These are phyloP conservation scores for Alouatta palliata DNA, from an alignment of 2,113 vertebrate species.

Conservation along the genomic window DNA sequence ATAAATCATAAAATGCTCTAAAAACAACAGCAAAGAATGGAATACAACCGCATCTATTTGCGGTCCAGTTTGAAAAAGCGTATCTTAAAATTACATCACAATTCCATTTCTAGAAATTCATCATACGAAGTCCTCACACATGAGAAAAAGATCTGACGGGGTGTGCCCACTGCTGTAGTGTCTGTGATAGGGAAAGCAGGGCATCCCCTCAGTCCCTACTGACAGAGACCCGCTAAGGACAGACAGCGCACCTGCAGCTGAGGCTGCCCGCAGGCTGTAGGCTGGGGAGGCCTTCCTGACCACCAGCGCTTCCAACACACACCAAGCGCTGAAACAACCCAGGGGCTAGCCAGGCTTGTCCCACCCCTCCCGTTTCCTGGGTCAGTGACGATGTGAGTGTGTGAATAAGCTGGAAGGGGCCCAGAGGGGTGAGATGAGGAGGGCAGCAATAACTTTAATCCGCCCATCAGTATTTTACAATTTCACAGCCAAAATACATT, in stretches of 20 bases:
- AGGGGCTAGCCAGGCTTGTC: rapidly evolving
- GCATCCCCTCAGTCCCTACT: neutral
- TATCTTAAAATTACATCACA: neutral
- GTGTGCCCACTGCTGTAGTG: rapidly evolving
- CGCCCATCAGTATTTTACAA: neutral
- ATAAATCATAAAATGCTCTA: neutral
- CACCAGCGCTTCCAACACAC: neutral
- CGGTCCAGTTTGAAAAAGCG: neutral
- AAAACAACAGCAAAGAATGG: neutral
- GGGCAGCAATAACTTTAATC: neutral
- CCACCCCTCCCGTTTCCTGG: neutral
- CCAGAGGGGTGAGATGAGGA: neutral
- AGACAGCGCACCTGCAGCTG: neutral
- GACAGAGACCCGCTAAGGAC: neutral
- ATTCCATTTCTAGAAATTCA: neutral
- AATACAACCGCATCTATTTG: no score
- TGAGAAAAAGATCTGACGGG: rapidly evolving
- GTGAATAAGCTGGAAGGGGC: neutral
- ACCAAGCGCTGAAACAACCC: neutral
- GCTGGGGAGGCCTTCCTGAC: neutral
- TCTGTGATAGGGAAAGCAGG: neutral
- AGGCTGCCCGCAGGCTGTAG: no score
- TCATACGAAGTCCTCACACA: neutral
- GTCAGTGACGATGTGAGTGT: neutral
- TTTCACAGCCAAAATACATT: neutral